Conservation (phyloP, 2,797 vertebrate genomes). For the Eleutherodactylus coqui region DNA sequence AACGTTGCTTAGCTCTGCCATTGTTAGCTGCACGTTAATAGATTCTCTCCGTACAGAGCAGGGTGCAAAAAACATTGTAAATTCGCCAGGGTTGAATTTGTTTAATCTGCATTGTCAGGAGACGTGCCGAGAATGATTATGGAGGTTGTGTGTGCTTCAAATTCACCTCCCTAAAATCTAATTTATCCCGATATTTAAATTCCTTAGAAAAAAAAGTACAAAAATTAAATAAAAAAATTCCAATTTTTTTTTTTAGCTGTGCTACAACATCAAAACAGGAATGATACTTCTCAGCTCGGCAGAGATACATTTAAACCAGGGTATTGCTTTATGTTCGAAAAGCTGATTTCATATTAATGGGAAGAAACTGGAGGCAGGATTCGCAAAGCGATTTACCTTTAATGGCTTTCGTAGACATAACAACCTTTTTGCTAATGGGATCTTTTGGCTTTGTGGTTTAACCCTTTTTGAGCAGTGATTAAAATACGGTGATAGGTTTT, state of each 20-base stretch:
- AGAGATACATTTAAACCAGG: constrained; percentile 48
- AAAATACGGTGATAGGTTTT: constrained; percentile 2
- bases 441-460: constrained; percentile 7
- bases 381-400: constrained; percentile 31
- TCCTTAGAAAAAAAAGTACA: constrained; percentile 29
- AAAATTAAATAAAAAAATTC: constrained; percentile 1
- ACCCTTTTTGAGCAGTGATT: constrained; percentile 36
- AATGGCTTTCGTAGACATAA: constrained; percentile 46
- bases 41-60: constrained; percentile 36
- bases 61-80: constrained; percentile 53
- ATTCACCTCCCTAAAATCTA: constrained; percentile 50
- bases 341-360: constrained; percentile 59
- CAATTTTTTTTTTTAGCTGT: constrained; percentile 35
- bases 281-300: constrained; percentile 46
- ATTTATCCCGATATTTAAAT: constrained; percentile 62
- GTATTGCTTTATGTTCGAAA: constrained; percentile 39
- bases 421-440: constrained; percentile 35
- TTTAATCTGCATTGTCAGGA: constrained; percentile 58
- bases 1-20: not conserved
- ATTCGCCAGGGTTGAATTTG: constrained; percentile 39
- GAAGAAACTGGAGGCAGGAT: constrained; percentile 49
- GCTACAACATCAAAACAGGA: constrained; percentile 49
- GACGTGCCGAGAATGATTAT: constrained; percentile 51
- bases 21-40: constrained; percentile 45
- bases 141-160: constrained; percentile 7